Conservation (phyloP, 2,888 invertebrate species). For the Drosophila neoperkinsi region DNA sequence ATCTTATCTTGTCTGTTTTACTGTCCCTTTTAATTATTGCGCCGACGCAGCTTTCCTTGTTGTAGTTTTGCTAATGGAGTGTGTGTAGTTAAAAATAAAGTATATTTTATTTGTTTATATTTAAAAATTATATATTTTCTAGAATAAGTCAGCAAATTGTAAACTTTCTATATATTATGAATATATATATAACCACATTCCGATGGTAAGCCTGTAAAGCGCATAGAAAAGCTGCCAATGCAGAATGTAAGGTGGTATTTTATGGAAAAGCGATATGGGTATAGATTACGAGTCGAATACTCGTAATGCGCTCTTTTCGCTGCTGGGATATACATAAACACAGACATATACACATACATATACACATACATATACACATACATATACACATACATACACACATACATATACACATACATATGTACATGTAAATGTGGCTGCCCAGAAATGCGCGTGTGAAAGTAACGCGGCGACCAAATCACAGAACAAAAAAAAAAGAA, state of each 20-base stretch:
- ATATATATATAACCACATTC: background rate
- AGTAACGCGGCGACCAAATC: constrained; percentile 62
- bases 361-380: background rate
- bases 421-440: constrained; percentile 29
- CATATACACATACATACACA: background rate
- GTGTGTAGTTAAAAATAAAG: background rate
- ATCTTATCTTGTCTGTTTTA: background rate
- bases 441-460: constrained; percentile 67
- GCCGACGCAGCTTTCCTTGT: too few species aligned
- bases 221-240: background rate
- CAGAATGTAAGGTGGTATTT: background rate
- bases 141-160: background rate
- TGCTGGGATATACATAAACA: background rate
- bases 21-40: background rate
- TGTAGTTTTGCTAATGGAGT: background rate
- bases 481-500: constrained; percentile 32
- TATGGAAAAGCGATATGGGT: background rate
- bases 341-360: background rate
- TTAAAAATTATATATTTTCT: background rate
- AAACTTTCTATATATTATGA: background rate
- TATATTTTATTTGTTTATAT: background rate
- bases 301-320: background rate
- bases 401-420: background rate
- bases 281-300: background rate
- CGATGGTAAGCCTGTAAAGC: background rate